phyloP scores from a whole-genome alignment of 2,113 vertebrate species.

The Phyllopteryx taeniolatus region DNA sequence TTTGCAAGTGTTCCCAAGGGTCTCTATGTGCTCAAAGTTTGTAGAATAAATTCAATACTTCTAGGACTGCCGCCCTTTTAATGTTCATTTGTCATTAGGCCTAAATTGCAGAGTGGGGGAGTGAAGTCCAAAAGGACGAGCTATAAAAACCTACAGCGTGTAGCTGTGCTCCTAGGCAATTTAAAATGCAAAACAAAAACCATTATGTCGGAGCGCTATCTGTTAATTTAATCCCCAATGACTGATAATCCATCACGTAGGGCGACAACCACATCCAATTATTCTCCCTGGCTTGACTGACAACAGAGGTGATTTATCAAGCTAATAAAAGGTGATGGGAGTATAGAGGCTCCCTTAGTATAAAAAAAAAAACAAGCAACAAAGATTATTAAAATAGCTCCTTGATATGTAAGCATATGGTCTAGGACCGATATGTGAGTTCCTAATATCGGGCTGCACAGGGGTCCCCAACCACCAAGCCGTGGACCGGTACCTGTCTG shows the following conservation, averaged over 20 bases:
- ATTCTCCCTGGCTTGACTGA: slow-evolving; percentile 99
- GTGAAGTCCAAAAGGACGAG: slow-evolving; percentile 77
- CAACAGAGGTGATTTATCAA: slow-evolving; percentile 99
- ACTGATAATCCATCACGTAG: slow-evolving; percentile 99
- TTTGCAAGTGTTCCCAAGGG: background rate
- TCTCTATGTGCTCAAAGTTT: slow-evolving; percentile 12
- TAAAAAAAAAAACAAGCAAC: slow-evolving; percentile 66
- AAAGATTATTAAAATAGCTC: slow-evolving; percentile 72
- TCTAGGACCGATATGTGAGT: slow-evolving; percentile 39
- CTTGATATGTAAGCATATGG: slow-evolving; percentile 63
- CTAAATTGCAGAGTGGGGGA: slow-evolving; percentile 20
- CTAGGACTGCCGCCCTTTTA: slow-evolving; percentile 31
- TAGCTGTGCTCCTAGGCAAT: slow-evolving; percentile 90
- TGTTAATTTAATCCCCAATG: slow-evolving; percentile 99
- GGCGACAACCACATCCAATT: slow-evolving; percentile 99
- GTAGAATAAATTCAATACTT: slow-evolving; percentile 40
- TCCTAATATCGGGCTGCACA: slow-evolving; percentile 25
- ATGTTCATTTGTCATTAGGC: slow-evolving; percentile 56
- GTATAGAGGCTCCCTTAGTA: slow-evolving; percentile 82
- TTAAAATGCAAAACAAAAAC: slow-evolving; percentile 99
- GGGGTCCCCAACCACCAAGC: background rate
- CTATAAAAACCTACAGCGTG: slow-evolving; percentile 87
- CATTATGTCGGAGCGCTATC: slow-evolving; percentile 99
- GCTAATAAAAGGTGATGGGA: slow-evolving; percentile 99
- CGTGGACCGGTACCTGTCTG: background rate